Evolutionary conservation across 2,113 vertebrate genomes (phyloP).

Genomic region (Kryptolebias marmoratus): DNA sequence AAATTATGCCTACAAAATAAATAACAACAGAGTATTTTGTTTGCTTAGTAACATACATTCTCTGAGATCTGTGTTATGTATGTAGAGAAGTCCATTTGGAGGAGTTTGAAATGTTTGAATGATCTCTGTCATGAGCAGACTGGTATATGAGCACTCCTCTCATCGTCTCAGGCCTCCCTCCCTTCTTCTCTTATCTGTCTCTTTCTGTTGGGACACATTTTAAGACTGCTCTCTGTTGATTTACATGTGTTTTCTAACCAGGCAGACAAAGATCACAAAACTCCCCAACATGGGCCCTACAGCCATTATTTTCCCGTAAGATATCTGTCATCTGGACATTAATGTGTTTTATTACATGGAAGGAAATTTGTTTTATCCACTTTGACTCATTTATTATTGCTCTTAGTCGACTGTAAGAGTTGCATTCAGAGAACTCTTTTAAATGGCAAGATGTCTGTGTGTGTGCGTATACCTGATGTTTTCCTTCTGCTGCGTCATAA

Average conservation of each 20-base stretch:
- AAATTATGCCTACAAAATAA: neutral
- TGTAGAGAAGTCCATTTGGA: neutral
- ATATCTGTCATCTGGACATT: constrained; percentile 70
- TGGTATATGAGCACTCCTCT: constrained; percentile 54
- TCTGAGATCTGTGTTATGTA: neutral
- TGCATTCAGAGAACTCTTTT: constrained; percentile 29
- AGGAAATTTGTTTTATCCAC: constrained; percentile 49
- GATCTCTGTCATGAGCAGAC: constrained; percentile 55
- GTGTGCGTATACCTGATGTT: constrained; percentile 23
- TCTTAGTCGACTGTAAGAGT: constrained; percentile 50
- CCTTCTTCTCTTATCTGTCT: constrained; percentile 44
- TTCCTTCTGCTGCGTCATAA: constrained; percentile 30
- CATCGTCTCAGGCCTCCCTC: constrained; percentile 27
- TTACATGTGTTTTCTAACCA: constrained; percentile 70
- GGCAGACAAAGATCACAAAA: constrained; percentile 65
- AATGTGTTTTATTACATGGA: constrained; percentile 63
- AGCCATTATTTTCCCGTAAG: constrained; percentile 59
- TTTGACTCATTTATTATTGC: constrained; percentile 63
- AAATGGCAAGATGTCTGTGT: neutral
- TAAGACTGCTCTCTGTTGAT: constrained; percentile 67
- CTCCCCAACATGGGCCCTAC: constrained; percentile 38
- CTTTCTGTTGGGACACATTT: constrained; percentile 60
- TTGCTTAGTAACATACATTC: neutral
- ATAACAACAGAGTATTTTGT: neutral
- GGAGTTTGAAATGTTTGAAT: constrained; percentile 46